These are phyloP conservation scores for Pterocles orientalis DNA, from an alignment of 2,113 vertebrate genomes.

Conservation along the genomic window DNA sequence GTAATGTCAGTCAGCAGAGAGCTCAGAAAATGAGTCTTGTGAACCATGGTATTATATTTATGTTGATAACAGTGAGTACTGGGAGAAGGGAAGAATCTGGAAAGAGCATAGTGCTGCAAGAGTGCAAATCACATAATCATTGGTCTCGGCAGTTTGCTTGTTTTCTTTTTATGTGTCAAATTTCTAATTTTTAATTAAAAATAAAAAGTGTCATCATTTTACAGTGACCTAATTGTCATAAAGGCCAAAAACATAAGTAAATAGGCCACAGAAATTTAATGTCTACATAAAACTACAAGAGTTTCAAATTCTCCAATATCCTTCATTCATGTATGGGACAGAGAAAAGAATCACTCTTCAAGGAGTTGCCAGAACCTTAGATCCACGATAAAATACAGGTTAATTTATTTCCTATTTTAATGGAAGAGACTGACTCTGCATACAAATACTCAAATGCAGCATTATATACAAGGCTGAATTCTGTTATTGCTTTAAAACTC, in stretches of 20 bases:
- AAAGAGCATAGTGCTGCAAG: neutral
- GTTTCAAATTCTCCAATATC: neutral
- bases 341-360: neutral
- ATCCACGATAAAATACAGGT: neutral
- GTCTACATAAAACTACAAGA: neutral
- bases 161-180: neutral
- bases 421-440: neutral
- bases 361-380: neutral
- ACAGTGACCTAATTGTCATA: neutral
- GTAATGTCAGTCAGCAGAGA: neutral
- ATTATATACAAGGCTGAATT: neutral
- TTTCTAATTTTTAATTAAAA: neutral
- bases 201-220: neutral
- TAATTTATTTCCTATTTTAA: neutral
- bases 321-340: neutral
- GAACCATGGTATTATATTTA: neutral
- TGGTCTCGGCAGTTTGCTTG: neutral
- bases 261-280: neutral
- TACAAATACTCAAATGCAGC: slow-evolving; percentile 6
- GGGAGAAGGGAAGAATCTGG: neutral
- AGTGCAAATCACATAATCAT: neutral
- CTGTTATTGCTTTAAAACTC: neutral
- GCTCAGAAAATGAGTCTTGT: neutral
- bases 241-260: neutral
- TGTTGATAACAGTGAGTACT: neutral